phyloP scores from a whole-genome alignment of 2,113 vertebrate species.

The Sus scrofa region DNA sequence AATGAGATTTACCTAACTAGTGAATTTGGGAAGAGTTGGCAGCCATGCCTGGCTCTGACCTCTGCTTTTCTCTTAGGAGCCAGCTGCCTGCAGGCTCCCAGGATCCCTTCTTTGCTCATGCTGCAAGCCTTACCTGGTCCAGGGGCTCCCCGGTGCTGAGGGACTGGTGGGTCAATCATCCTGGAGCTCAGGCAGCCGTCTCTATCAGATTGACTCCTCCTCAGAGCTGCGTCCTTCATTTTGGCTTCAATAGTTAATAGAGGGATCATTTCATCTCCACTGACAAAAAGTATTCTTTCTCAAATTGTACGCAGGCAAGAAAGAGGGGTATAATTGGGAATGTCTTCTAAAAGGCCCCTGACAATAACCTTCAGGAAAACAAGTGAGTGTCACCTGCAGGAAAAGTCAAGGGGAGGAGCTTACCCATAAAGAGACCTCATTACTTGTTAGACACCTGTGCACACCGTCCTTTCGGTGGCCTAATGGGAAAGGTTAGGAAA shows the following conservation, averaged over 20 bases:
- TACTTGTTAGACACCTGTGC: no score
- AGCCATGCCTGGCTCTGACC: accelerated
- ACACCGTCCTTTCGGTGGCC: no score
- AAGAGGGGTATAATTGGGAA: neutral
- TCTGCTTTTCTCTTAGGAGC: neutral
- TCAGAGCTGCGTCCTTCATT: neutral
- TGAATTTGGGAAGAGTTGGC: neutral
- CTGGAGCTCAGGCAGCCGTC: neutral
- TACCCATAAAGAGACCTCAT: neutral
- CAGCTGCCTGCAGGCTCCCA: accelerated
- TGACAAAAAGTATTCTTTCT: neutral
- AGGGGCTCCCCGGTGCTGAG: no score
- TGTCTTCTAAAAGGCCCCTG: neutral
- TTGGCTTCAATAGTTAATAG: neutral
- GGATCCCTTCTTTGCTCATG: neutral
- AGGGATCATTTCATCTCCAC: neutral
- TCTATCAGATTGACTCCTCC: neutral
- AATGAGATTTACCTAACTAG: neutral
- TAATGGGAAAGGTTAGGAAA: neutral
- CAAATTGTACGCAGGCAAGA: neutral
- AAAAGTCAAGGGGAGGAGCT: neutral
- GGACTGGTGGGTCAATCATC: no score
- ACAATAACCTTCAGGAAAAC: neutral
- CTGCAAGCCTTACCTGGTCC: neutral
- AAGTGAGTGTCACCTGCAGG: neutral